Conservation (phyloP, 1,140 invertebrate genomes). For the Cataglyphis hispanica region DNA sequence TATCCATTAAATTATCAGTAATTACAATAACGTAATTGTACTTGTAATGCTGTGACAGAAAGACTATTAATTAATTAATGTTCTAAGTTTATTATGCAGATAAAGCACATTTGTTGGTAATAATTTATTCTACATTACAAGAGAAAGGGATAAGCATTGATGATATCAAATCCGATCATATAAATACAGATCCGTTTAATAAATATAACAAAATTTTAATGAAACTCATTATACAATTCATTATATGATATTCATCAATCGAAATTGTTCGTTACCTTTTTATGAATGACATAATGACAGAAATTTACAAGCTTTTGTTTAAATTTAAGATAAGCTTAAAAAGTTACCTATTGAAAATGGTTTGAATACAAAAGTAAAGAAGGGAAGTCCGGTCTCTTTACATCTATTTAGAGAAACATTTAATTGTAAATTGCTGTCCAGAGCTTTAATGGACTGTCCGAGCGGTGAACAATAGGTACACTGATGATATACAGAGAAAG, state of each 20-base stretch:
- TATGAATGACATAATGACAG: neutral
- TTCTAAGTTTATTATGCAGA: conserved; percentile 22
- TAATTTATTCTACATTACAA: conserved; percentile 27
- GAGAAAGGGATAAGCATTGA: neutral
- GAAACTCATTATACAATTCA: neutral
- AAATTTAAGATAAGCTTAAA: neutral
- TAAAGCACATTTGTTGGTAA: neutral
- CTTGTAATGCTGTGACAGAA: neutral
- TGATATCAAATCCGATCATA: conserved; percentile 27
- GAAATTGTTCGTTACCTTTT: neutral
- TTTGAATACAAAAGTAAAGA: conserved; percentile 25
- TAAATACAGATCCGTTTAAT: neutral
- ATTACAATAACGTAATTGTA: neutral
- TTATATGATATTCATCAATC: neutral
- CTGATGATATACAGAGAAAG: conserved; percentile 3
- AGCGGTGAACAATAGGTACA: conserved; percentile 64
- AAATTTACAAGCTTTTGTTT: neutral
- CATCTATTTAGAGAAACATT: conserved; percentile 67
- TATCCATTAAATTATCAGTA: neutral
- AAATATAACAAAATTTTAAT: conserved; percentile 27
- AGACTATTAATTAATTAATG: neutral
- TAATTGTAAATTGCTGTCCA: conserved; percentile 71
- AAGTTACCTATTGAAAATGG: neutral
- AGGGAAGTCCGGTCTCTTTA: conserved; percentile 20
- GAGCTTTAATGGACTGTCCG: conserved; percentile 69